phyloP scores from a whole-genome alignment of 2,113 vertebrate genomes.

The Larimichthys crocea region DNA sequence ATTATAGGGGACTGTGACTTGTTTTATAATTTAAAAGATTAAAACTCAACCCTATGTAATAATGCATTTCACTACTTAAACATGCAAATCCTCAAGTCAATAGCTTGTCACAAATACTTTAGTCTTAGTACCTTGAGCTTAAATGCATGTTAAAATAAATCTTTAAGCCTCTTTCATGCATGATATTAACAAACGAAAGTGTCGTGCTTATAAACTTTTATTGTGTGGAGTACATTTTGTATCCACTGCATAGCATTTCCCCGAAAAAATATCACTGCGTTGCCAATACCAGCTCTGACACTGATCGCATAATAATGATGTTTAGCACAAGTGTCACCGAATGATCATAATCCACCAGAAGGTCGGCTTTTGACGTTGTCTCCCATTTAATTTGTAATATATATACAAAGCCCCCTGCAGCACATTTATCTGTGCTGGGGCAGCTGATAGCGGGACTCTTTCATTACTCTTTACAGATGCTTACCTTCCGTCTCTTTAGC shows the following conservation, averaged over 20 bases:
- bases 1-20: conserved; percentile 20
- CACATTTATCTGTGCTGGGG: conserved; percentile 65
- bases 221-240: neutral
- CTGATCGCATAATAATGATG: conserved; percentile 36
- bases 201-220: conserved; percentile 15
- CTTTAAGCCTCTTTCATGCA: conserved; percentile 7
- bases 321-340: conserved; percentile 33
- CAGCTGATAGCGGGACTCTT: conserved; percentile 65
- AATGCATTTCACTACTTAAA: conserved; percentile 4
- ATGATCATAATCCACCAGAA: conserved; percentile 58
- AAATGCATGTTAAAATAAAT: conserved; percentile 22
- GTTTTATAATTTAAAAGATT: conserved; percentile 43
- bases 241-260: neutral
- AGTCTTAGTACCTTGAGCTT: conserved; percentile 8
- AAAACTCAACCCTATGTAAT: conserved; percentile 17
- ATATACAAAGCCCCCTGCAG: conserved; percentile 69
- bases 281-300: conserved; percentile 28
- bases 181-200: conserved; percentile 18
- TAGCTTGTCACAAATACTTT: conserved; percentile 40
- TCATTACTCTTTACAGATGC: conserved; percentile 67
- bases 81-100: conserved; percentile 48
- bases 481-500: conserved; percentile 61
- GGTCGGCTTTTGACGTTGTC: conserved; percentile 54
- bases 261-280: conserved; percentile 17
- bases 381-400: conserved; percentile 78